phyloP scores from a whole-genome alignment of 2,797 vertebrate species.

The Petrocephalus schoutedeni region DNA sequence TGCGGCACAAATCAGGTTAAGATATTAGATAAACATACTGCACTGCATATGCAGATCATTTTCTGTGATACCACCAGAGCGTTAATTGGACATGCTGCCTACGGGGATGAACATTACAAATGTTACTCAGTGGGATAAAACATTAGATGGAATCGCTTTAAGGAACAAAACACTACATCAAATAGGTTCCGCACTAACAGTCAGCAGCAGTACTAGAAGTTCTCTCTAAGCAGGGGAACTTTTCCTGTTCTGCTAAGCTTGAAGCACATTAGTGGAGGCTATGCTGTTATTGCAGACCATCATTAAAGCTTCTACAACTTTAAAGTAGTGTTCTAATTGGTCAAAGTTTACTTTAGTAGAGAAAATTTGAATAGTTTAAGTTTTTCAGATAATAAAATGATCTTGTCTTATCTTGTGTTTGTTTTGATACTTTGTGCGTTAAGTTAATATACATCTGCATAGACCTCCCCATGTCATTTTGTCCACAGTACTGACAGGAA shows the following conservation, averaged over 20 bases:
- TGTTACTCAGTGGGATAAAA: not conserved
- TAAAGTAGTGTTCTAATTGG: not conserved
- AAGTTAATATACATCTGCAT: not conserved
- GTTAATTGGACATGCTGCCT: conserved; percentile 3
- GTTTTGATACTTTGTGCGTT: not conserved
- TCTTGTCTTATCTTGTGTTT: not conserved
- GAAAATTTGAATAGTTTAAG: not conserved
- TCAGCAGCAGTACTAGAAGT: not conserved
- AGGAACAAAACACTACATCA: conserved; percentile 4
- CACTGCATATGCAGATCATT: not conserved
- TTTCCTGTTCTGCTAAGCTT: not conserved
- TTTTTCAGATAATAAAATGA: not conserved
- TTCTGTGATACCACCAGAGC: not conserved
- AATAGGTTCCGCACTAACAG: not conserved
- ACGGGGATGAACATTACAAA: conserved; percentile 11
- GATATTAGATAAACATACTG: conserved; percentile 10
- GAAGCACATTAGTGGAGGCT: not conserved
- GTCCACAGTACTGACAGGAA: not conserved
- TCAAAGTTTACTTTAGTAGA: not conserved
- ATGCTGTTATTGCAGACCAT: not conserved
- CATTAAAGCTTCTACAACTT: not conserved
- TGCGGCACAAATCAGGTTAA: not conserved
- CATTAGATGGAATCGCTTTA: conserved; percentile 1
- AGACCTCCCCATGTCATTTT: not conserved
- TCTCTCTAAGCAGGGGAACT: not conserved